Base-by-base conservation (phyloP, 2,888 invertebrate genomes). In the Trichopria drosophilae region DNA sequence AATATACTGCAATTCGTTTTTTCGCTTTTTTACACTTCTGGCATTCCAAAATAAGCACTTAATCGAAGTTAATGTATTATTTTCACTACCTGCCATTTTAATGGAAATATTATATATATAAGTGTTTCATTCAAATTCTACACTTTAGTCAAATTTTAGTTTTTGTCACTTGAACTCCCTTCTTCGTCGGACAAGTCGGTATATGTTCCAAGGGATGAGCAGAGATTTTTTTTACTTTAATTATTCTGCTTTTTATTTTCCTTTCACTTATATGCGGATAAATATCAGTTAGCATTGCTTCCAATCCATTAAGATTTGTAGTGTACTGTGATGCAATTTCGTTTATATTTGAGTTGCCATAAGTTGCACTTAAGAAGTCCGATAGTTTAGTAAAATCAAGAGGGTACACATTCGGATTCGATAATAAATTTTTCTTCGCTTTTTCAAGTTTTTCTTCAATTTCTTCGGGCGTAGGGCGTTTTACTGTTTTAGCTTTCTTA, bases 311-410 rank as follows among this genome's bases (percentile, higher is more conserved):
- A 31, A 39, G n/a, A 13, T 39, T 32, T 4, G 29, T 29, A 7
- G 18, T 26, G 16, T 28, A 46, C 23, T 46, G 37, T 6, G 13
- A 3, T 18, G 46, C 24, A 9, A 46, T 31, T 6, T 19, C 12
- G n/a, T 10, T 24, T 6, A 16, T 4, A 22, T 43, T 31, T 6
- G 29, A 13, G 9, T 19, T 34, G 10, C 36, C 51, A 18, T 28
- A 45, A 5, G 45, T 28, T 39, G 40, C 45, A 20, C 45, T 41
- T 5, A 45, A 16, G 15, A 51, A 45, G 18, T 36, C 36, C 26
- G 39, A 35, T 1, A 40, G 28, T 29, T 51, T 42, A 4, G 26
- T 7, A 20, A 26, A 49, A 9, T 50, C 32, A 3, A 50, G 32
- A 4, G 19, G 3, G n/a, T 50, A 20, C 4, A 26, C 20, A 23